phyloP scores from a whole-genome alignment of 2,113 vertebrate genomes.

The Mixornis gularis region DNA sequence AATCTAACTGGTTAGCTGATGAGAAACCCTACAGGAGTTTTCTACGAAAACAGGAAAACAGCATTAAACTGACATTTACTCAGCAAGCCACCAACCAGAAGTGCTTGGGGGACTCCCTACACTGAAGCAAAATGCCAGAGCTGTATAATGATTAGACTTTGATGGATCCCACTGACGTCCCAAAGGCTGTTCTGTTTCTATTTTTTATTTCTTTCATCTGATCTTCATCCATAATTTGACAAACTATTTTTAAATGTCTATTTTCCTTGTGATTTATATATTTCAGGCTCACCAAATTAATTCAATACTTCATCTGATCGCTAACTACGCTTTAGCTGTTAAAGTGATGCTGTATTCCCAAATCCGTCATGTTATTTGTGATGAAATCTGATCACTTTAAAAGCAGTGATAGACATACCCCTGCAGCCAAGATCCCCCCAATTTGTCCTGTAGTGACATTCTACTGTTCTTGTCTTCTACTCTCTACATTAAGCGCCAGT shows the following conservation, averaged over 20 bases:
- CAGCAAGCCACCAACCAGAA: conserved; percentile 48
- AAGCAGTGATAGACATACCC: background rate
- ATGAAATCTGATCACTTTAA: background rate
- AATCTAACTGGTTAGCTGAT: conserved; percentile 26
- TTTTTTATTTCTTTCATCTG: conserved; percentile 51
- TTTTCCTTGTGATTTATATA: conserved; percentile 32
- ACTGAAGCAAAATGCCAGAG: conserved; percentile 59
- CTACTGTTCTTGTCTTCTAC: background rate
- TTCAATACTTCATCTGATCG: background rate
- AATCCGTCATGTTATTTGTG: rapidly evolving
- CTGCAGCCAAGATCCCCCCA: background rate
- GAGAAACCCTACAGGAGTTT: conserved; percentile 53
- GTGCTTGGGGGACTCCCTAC: conserved; percentile 39
- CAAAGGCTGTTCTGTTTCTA: conserved; percentile 49
- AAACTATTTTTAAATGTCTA: conserved; percentile 45
- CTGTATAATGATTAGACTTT: conserved; percentile 53
- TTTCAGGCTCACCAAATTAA: conserved; percentile 6
- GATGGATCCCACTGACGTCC: conserved; percentile 43
- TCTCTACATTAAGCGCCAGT: background rate
- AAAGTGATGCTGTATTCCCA: background rate
- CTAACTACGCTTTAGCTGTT: background rate
- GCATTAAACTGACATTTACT: conserved; percentile 70
- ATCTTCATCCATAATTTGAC: conserved; percentile 39
- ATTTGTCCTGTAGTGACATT: background rate
- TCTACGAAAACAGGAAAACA: conserved; percentile 41